Percentiles rank a stretch among this genome's conserved stretches.
These are phyloP conservation scores for Pimpla rufipes DNA, from an alignment of 2,888 invertebrate genomes.

Conservation along the genomic window DNA sequence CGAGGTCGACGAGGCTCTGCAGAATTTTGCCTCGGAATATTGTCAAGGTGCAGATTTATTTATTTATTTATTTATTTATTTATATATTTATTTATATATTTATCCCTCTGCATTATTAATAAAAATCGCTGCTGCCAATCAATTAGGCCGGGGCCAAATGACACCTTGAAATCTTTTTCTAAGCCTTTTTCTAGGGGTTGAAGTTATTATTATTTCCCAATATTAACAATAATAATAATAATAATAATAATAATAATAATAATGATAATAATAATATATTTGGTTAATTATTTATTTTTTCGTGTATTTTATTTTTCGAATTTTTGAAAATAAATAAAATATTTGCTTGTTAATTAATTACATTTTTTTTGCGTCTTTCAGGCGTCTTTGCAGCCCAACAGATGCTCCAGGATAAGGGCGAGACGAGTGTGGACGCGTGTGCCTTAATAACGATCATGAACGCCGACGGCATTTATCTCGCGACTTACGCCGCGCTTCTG, in stretches of 20 bases:
- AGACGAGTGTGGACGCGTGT: conserved; percentile 81
- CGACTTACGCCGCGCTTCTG: conserved; percentile 94
- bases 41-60: conserved; percentile 90
- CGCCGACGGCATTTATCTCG: conserved; percentile 97
- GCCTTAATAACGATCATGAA: conserved; percentile 93
- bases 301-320: not conserved
- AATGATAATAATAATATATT: not conserved
- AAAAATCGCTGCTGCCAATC: too few relatives aligned
- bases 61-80: conserved; percentile 82
- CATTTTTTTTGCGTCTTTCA: conserved; percentile 58
- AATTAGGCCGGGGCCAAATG: too few relatives aligned
- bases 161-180: not conserved
- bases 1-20: conserved; percentile 96
- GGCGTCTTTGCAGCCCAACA: conserved; percentile 82
- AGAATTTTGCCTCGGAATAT: conserved; percentile 96
- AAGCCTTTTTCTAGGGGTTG: not conserved
- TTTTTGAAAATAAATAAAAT: too few relatives aligned
- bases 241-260: too few relatives aligned
- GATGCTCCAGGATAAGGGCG: conserved; percentile 80
- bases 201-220: too few relatives aligned
- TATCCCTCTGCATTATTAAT: too few relatives aligned
- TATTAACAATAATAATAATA: too few relatives aligned
- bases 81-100: conserved; percentile 83
- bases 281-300: not conserved
- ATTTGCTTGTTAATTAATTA: not conserved